phyloP scores from a whole-genome alignment of 2,888 invertebrate genomes.

The Odontothrips loti region DNA sequence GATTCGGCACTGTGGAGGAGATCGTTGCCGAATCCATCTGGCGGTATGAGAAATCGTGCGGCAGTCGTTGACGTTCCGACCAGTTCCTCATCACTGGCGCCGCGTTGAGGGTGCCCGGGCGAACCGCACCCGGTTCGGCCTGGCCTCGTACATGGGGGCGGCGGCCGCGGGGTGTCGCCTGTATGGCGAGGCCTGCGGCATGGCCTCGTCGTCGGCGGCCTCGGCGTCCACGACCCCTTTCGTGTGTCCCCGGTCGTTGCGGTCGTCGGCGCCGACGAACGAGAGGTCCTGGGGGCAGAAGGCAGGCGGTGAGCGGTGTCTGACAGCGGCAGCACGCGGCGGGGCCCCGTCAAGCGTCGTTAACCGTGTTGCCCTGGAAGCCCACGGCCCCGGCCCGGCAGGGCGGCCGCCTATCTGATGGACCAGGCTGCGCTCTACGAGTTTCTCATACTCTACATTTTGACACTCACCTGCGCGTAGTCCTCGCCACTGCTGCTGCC shows the following conservation, averaged over 20 bases:
- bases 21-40: no score
- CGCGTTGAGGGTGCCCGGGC: not conserved
- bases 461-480: slow-evolving; percentile 8
- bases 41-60: no score
- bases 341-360: no score
- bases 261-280: slow-evolving; percentile 1
- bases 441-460: no score
- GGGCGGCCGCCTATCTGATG: no score
- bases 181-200: not conserved
- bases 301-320: not conserved
- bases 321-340: no score
- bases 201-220: not conserved
- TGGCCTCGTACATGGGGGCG: not conserved
- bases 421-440: no score
- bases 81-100: no score
- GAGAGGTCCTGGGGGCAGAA: not conserved
- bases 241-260: slow-evolving; percentile 1
- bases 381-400: no score
- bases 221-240: not conserved
- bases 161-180: not conserved
- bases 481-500: not conserved
- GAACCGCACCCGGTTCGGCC: slow-evolving; percentile 9
- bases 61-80: no score
- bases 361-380: no score
- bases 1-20: no score